phyloP scores from a whole-genome alignment of 2,113 vertebrate genomes.

The Gnathonemus echidnorhynchus region DNA sequence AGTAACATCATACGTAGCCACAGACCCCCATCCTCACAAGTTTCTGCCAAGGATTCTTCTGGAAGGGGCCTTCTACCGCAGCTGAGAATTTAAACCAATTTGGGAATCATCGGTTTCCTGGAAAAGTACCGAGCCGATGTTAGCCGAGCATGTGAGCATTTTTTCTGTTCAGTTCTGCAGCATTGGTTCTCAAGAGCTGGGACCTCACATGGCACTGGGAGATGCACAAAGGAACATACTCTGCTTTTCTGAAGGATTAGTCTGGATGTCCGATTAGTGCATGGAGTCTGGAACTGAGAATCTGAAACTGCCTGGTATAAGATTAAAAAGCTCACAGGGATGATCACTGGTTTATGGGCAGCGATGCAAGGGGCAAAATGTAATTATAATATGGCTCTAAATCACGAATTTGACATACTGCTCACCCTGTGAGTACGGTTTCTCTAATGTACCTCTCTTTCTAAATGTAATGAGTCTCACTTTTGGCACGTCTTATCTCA shows the following conservation, averaged over 20 bases:
- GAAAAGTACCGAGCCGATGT: background rate
- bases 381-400: background rate
- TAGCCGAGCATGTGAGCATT: background rate
- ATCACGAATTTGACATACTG: background rate
- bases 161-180: background rate
- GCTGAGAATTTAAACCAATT: conserved; percentile 14
- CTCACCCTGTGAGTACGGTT: background rate
- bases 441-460: background rate
- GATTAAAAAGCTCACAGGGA: background rate
- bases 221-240: background rate
- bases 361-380: background rate
- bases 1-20: background rate
- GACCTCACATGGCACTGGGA: background rate
- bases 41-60: background rate
- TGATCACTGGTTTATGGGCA: background rate
- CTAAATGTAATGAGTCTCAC: background rate
- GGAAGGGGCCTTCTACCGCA: background rate
- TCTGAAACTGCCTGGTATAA: background rate
- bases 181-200: background rate
- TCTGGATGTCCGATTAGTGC: background rate
- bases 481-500: background rate
- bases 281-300: background rate
- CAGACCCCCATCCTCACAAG: conserved; percentile 1
- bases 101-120: background rate
- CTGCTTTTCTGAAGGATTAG: background rate